These are phyloP conservation scores for Epinotia nisella DNA, from an alignment of 2,888 invertebrate species.

Conservation along the genomic window DNA sequence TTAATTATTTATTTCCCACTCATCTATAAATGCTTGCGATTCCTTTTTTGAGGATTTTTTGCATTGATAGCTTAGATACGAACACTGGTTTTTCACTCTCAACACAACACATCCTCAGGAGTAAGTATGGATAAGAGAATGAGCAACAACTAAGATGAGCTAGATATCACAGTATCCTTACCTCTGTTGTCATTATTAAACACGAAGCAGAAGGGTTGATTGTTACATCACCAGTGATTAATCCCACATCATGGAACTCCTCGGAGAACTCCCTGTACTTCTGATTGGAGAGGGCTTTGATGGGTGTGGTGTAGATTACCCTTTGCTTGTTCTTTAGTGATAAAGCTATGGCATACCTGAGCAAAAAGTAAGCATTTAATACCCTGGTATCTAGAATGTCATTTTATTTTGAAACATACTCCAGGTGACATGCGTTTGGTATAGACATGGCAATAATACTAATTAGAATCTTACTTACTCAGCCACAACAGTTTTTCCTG, in stretches of 20 bases:
- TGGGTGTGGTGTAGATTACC: slow-evolving; percentile 99
- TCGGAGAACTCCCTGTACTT: slow-evolving; percentile 99
- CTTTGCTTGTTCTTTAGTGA: slow-evolving; percentile 97
- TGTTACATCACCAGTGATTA: slow-evolving; percentile 99
- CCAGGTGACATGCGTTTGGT: too few species aligned
- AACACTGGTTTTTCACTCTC: too few species aligned
- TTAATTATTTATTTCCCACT: too few species aligned
- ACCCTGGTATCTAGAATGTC: neutral
- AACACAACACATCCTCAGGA: too few species aligned
- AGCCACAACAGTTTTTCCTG: slow-evolving; percentile 99
- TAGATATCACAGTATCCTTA: slow-evolving; percentile 71
- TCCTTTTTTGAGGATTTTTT: too few species aligned
- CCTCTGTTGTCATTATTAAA: slow-evolving; percentile 99
- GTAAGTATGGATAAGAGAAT: neutral
- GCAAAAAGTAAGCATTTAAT: slow-evolving; percentile 25
- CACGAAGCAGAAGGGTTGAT: slow-evolving; percentile 99
- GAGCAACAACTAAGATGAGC: neutral
- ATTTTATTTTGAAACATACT: too few species aligned
- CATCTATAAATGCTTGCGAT: too few species aligned
- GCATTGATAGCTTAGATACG: too few species aligned
- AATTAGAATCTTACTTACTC: slow-evolving; percentile 87
- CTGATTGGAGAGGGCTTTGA: slow-evolving; percentile 99
- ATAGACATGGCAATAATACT: too few species aligned
- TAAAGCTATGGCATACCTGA: slow-evolving; percentile 96
- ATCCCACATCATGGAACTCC: slow-evolving; percentile 98